A percentile compares a stretch with the other conserved stretches of the same genome.
Evolutionary conservation across 1,140 invertebrate genomes (phyloP).

Genomic region (Drosophila albomicans): DNA sequence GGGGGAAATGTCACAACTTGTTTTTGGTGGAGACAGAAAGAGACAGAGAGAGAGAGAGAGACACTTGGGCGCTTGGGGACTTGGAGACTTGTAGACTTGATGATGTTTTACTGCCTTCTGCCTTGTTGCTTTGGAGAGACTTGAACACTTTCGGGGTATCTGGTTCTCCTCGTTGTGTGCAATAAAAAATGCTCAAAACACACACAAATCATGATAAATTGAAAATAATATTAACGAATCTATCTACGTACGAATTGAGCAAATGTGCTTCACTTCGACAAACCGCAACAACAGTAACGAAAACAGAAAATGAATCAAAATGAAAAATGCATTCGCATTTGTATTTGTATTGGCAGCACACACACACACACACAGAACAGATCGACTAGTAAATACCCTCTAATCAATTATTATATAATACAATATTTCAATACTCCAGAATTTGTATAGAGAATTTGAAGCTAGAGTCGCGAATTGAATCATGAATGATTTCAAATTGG

Average conservation of each 20-base stretch:
- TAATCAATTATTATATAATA: no score
- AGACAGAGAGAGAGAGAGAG: no score
- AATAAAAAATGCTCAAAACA: constrained; percentile 47
- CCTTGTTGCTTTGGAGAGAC: not conserved
- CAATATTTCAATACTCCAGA: no score
- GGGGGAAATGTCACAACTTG: constrained; percentile 79
- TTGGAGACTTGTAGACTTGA: not conserved
- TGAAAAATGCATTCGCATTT: constrained; percentile 67
- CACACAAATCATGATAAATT: constrained; percentile 68
- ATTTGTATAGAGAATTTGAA: no score
- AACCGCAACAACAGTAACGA: constrained; percentile 36
- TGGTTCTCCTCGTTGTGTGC: constrained; percentile 65
- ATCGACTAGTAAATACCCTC: constrained; percentile 16
- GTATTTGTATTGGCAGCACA: constrained; percentile 39
- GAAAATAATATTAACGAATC: constrained; percentile 60
- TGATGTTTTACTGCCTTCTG: no score
- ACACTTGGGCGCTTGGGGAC: constrained; percentile 17
- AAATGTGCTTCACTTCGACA: constrained; percentile 20
- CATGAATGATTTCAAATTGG: no score
- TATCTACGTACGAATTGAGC: constrained; percentile 20
- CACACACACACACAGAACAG: not conserved
- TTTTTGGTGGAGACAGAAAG: constrained; percentile 32
- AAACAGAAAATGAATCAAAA: constrained; percentile 65
- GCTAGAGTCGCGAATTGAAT: no score
- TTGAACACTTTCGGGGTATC: constrained; percentile 47